Conservation (phyloP, 2,797 vertebrate species). For the Brachyrhaphis roseni region DNA sequence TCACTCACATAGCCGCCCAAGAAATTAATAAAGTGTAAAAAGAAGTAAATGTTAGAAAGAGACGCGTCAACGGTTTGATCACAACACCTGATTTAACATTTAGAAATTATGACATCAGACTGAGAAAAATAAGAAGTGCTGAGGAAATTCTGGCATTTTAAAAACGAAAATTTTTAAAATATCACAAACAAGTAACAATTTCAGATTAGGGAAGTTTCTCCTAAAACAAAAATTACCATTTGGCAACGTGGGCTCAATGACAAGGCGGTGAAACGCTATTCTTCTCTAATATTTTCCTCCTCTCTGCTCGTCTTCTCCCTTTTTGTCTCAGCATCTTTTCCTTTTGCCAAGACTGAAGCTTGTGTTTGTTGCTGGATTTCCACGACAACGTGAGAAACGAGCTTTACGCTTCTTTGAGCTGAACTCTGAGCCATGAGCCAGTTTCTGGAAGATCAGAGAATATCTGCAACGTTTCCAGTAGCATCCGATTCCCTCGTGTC, state of each 20-base stretch:
- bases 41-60: too few relatives aligned
- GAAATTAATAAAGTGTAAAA: too few relatives aligned
- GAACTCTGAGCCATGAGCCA: constrained; percentile 34
- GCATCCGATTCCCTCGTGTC: constrained; percentile 14
- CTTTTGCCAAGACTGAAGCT: constrained; percentile 34
- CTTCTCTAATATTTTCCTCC: constrained; percentile 47
- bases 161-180: too few relatives aligned
- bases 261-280: constrained; percentile 32
- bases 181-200: too few relatives aligned
- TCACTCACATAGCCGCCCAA: too few relatives aligned
- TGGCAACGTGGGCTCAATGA: constrained; percentile 26
- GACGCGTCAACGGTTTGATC: too few relatives aligned
- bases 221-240: constrained; percentile 14
- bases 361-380: constrained; percentile 68
- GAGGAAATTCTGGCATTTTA: too few relatives aligned
- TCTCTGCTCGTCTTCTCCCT: constrained; percentile 17
- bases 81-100: too few relatives aligned
- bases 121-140: too few relatives aligned
- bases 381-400: constrained; percentile 54
- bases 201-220: neutral
- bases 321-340: constrained; percentile 38
- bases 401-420: constrained; percentile 29
- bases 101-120: too few relatives aligned
- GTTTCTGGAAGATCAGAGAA: constrained; percentile 1
- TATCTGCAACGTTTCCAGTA: constrained; percentile 20